A percentile compares a stretch with the other conserved stretches of the same genome.
Conservation (phyloP, 2,888 invertebrate species). For the Synergus itoensis region DNA sequence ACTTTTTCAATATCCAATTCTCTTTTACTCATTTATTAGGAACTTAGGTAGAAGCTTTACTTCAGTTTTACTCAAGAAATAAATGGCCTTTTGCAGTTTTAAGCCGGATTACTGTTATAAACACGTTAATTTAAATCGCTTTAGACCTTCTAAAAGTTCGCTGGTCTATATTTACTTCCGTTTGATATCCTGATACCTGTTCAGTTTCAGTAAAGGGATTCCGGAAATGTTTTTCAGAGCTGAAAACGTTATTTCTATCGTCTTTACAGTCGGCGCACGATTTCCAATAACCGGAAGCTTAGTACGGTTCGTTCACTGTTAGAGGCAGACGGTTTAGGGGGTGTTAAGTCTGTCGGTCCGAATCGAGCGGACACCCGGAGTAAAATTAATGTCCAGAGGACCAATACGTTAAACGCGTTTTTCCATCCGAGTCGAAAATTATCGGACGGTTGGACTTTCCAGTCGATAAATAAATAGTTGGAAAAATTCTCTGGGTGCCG, state of each 20-base stretch:
- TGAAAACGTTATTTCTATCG: constrained; percentile 47
- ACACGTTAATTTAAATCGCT: constrained; percentile 5
- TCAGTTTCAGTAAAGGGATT: constrained; percentile 30
- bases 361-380: constrained; percentile 17
- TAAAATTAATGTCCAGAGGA: constrained; percentile 28
- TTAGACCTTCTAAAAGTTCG: constrained; percentile 8
- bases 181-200: constrained; percentile 25
- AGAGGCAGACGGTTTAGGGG: constrained; percentile 46
- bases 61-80: neutral
- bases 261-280: constrained; percentile 58
- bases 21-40: constrained; percentile 18
- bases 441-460: constrained; percentile 32
- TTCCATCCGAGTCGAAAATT: constrained; percentile 27
- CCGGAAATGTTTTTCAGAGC: constrained; percentile 50
- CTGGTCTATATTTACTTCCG: constrained; percentile 29
- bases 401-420: constrained; percentile 30
- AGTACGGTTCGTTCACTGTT: constrained; percentile 46
- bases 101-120: neutral
- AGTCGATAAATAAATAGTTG: constrained; percentile 38
- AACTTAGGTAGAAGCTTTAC: neutral
- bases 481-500: constrained; percentile 11
- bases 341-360: constrained; percentile 42
- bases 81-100: constrained; percentile 1
- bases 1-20: constrained; percentile 24
- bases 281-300: constrained; percentile 63